Conservation (phyloP, 1,140 invertebrate species). For the Chironomus tepperi region DNA sequence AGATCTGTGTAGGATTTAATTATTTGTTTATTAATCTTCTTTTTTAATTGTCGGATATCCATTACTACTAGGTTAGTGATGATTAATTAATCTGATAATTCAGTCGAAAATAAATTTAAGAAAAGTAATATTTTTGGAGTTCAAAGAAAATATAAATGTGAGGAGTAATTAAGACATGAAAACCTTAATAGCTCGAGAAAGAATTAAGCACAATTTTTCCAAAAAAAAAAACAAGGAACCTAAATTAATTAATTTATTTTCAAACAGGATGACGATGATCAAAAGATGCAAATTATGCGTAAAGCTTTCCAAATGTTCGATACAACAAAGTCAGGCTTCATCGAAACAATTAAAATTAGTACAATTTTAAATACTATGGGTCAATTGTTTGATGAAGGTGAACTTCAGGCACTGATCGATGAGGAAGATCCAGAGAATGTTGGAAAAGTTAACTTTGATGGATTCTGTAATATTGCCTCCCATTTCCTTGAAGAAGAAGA, state of each 20-base stretch:
- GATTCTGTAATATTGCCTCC: conserved; percentile 81
- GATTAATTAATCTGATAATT: too few species aligned
- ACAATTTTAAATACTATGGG: conserved; percentile 92
- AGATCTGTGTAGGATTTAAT: too few species aligned
- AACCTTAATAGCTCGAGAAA: too few species aligned
- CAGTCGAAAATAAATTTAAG: too few species aligned
- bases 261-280: conserved; percentile 52
- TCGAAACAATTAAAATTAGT: conserved; percentile 79
- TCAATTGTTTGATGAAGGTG: conserved; percentile 79
- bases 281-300: conserved; percentile 78
- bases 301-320: conserved; percentile 94
- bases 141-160: too few species aligned
- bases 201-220: neutral
- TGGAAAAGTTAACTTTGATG: conserved; percentile 89
- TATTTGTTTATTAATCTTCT: too few species aligned
- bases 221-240: neutral
- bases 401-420: conserved; percentile 70
- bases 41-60: too few species aligned
- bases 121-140: too few species aligned
- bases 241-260: neutral
- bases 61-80: too few species aligned
- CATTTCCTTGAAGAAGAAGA: conserved; percentile 87
- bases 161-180: too few species aligned
- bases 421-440: conserved; percentile 78
- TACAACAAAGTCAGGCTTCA: conserved; percentile 80